Base-by-base conservation (phyloP, 2,888 invertebrate genomes). In the Polymixis lichenea region DNA sequence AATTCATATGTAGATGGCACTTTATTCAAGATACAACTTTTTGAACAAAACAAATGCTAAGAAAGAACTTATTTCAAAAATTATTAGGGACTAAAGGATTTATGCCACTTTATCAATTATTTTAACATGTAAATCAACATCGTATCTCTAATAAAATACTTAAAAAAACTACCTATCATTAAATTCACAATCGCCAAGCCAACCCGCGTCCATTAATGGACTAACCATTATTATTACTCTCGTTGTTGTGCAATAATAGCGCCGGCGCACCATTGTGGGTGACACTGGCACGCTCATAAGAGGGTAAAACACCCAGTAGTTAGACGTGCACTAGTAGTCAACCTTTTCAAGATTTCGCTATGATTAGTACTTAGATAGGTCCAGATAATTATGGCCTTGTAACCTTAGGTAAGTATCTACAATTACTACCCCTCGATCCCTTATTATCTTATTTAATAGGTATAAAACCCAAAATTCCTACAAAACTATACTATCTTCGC, bases 201-300 rank as follows among this genome's bases (percentile, higher is more conserved):
- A 74, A 71, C 25, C 60, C 58, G 72, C 66, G 53, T 32, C 82
- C 74, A 74, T 85, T 83, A 84, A 62, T 85, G 83, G 86, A 56
- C 71, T 61, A 86, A 80, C 86, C 65, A 84, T 86, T 86, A 83
- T 83, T 74, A 83, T 84, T n/a, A n/a, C n/a, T 83, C 86, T 66
- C 60, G 80, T 75, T 83, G 80, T 76, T 72, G 84, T 83, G 73
- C 72, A 74, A 80, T 83, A 84, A 83, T 83, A 69, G 72, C 81
- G 80, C 80, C 51, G 74, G 82, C 64, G 76, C 68, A 73, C 55
- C 60, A 84, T 82, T 85, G 78, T 85, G n/a, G 78, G 68, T 83
- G 83, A 76, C 86, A 77, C 77, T 80, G 64, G 69, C 71, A 74
- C 71, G 74, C 60, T 68, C 60, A 75, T 55, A 75, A 65, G 56